Base-by-base conservation (phyloP, 2,888 invertebrate species). In the Seira ritae region DNA sequence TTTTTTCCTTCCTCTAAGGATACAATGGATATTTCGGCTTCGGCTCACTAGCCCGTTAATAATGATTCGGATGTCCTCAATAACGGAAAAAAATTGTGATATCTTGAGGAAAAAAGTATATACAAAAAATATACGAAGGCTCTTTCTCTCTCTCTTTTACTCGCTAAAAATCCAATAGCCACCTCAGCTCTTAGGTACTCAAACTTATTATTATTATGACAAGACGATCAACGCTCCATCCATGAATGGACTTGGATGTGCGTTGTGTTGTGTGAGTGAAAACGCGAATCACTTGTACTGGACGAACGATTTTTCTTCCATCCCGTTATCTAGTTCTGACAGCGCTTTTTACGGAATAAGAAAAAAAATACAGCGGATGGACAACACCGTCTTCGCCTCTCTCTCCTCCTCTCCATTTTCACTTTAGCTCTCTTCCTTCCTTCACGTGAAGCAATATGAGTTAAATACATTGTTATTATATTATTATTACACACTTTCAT, bases 261-360 rank as follows among this genome's bases (percentile, higher is more conserved):
- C n/a, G n/a, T n/a, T 42, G 42, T 42, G 12, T 42, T 42, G 42
- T 42, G 42, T 37, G 24, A 46, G 66, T 23, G 42, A 42, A 50
- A 42, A 62, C 20, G 73, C 67, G 83, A 78, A 77, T 78, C 73
- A 74, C 73, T 85, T n/a, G n/a, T n/a, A n/a, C n/a, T n/a, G n/a
- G n/a, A n/a, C n/a, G 84, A 87, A 88, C 88, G 87, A 89, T 89
- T 89, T 89, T 88, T 89, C 88, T 87, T 87, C 87, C 88, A 87
- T 84, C 86, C 86, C 85, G 87, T 89, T 89, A 89, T 89, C 89
- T 88, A 86, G 82, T 89, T 86, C 87, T 89, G 89, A 89, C 89
- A 89, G 89, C 87, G 86, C 87, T 80, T 76, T 75, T 80, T 42
- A 77, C 77, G 78, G 70, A 42, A 42, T 42, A 42, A 42, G 42